Conservation (phyloP, 2,888 invertebrate genomes). For the Tetragnatha montana region DNA sequence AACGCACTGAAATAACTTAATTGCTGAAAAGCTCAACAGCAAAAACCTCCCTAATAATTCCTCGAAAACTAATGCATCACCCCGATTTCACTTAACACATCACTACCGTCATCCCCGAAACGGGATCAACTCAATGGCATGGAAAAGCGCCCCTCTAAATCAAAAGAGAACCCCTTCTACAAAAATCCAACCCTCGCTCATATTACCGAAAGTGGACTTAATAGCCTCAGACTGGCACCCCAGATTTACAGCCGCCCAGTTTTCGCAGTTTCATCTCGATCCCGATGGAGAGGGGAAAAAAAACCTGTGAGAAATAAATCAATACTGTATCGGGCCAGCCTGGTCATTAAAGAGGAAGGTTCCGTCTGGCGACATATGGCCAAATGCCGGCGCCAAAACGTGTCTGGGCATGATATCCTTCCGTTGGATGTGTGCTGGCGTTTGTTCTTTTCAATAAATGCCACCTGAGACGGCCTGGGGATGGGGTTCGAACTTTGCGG, state of each 20-base stretch:
- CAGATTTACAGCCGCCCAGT: constrained; percentile 31
- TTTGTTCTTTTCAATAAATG: background rate
- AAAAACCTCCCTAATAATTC: no score
- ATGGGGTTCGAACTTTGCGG: background rate
- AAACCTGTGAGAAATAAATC: constrained; percentile 32
- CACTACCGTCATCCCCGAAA: background rate
- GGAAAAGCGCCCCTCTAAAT: constrained; percentile 29
- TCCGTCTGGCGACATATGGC: constrained; percentile 57
- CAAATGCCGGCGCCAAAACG: constrained; percentile 45
- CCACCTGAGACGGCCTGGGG: background rate
- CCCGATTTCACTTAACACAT: constrained; percentile 7
- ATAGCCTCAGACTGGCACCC: constrained; percentile 22
- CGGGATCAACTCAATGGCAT: constrained; percentile 34
- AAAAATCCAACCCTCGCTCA: background rate
- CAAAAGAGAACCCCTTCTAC: background rate
- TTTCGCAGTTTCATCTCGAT: constrained; percentile 37
- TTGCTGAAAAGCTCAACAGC: no score
- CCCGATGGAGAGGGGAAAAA: background rate
- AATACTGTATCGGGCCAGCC: constrained; percentile 10
- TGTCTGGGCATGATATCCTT: constrained; percentile 28
- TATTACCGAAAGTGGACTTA: constrained; percentile 41
- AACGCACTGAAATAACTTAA: no score
- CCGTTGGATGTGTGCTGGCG: background rate
- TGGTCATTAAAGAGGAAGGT: constrained; percentile 44
- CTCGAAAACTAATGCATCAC: background rate